Evolutionary conservation across 2,113 vertebrate genomes (phyloP).

Genomic region (Amblyornis subalaris): DNA sequence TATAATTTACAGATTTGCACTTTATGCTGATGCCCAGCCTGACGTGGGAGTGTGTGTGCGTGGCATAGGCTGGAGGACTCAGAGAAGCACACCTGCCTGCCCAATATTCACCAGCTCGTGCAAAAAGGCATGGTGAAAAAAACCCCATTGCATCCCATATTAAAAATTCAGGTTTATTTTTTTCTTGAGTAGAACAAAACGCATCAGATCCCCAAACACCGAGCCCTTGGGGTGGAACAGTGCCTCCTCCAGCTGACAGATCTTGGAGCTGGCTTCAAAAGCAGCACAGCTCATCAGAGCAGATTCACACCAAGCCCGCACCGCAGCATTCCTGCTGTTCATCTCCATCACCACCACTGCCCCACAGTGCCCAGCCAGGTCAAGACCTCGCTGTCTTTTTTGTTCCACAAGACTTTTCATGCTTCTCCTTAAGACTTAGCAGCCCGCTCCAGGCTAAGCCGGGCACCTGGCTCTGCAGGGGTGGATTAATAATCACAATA

Average conservation of each 20-base stretch:
- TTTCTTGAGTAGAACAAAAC: neutral
- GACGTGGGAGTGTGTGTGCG: neutral
- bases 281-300: neutral
- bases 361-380: neutral
- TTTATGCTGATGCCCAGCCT: neutral
- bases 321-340: neutral
- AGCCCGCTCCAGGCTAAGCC: neutral
- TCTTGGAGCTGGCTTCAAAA: neutral
- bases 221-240: neutral
- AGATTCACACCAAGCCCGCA: neutral
- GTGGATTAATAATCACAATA: neutral
- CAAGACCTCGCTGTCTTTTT: neutral
- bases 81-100: neutral
- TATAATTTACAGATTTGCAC: neutral
- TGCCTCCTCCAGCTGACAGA: neutral
- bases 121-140: fast-evolving
- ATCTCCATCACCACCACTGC: neutral
- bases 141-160: fast-evolving
- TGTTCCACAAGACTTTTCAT: neutral
- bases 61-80: neutral
- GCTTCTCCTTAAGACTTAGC: neutral
- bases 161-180: neutral
- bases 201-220: neutral
- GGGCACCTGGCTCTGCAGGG: neutral
- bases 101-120: neutral